These are phyloP conservation scores for Allophyes oxyacanthae DNA, from an alignment of 2,888 invertebrate species.

Conservation along the genomic window DNA sequence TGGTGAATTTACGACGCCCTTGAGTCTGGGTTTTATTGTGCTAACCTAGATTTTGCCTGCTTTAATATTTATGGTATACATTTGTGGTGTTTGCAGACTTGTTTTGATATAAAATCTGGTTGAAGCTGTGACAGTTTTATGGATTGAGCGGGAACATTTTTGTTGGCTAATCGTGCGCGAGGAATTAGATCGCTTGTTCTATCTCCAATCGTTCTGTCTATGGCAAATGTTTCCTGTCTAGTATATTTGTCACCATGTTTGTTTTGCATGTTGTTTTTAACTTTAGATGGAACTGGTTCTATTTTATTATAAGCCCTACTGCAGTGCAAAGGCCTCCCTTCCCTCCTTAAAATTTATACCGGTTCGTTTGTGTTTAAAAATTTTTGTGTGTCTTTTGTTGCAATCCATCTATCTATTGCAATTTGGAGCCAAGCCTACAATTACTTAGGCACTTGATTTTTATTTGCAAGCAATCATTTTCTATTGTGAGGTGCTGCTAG, in stretches of 20 bases:
- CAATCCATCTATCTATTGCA: too few relatives aligned
- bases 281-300: too few relatives aligned
- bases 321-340: too few relatives aligned
- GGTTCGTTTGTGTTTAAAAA: too few relatives aligned
- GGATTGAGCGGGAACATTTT: constrained; percentile 28
- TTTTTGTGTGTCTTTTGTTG: too few relatives aligned
- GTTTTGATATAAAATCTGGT: constrained; percentile 35
- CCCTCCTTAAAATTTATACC: too few relatives aligned
- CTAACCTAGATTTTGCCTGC: constrained; percentile 39
- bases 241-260: constrained; percentile 13
- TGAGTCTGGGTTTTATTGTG: constrained; percentile 35
- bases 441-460: too few relatives aligned
- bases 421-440: too few relatives aligned
- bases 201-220: constrained; percentile 15
- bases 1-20: constrained; percentile 33
- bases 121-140: constrained; percentile 43
- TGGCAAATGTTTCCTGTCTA: constrained; percentile 16
- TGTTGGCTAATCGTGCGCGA: constrained; percentile 34
- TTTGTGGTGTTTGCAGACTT: constrained; percentile 30
- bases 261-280: too few relatives aligned
- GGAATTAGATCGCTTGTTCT: constrained; percentile 9
- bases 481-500: too few relatives aligned
- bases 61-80: constrained; percentile 40
- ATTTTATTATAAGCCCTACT: too few relatives aligned
- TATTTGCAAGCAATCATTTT: too few relatives aligned